phyloP scores from a whole-genome alignment of 2,797 vertebrate genomes.

The Orestias chungarensis region DNA sequence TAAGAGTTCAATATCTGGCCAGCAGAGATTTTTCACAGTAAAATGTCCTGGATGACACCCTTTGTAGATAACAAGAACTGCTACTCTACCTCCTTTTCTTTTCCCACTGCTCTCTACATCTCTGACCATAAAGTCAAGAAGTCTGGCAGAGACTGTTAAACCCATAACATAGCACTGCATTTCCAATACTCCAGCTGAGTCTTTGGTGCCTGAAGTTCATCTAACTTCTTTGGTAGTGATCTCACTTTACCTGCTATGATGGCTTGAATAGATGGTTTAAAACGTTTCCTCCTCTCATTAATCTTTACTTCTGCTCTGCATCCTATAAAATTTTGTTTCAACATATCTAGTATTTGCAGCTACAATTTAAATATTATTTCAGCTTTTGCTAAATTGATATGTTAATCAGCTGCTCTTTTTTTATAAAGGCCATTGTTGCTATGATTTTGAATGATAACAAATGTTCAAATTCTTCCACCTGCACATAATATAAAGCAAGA shows the following conservation, averaged over 20 bases:
- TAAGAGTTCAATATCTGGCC: too few relatives aligned
- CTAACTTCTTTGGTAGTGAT: background rate
- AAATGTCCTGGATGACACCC: too few relatives aligned
- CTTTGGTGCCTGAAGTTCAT: background rate
- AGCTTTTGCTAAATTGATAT: too few relatives aligned
- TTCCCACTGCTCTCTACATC: too few relatives aligned
- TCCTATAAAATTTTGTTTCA: background rate
- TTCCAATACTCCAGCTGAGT: too few relatives aligned
- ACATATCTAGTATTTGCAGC: background rate
- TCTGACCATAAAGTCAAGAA: too few relatives aligned
- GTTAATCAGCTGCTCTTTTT: background rate
- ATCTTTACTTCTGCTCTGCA: background rate
- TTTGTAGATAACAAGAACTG: too few relatives aligned
- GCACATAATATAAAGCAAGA: background rate
- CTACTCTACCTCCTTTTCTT: too few relatives aligned
- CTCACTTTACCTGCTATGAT: too few relatives aligned
- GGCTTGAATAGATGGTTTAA: background rate
- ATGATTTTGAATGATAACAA: background rate
- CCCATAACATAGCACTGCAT: too few relatives aligned
- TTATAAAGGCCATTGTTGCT: background rate
- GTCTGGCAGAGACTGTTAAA: too few relatives aligned
- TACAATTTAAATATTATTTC: background rate
- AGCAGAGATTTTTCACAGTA: too few relatives aligned
- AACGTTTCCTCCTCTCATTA: background rate
- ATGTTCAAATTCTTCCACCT: background rate